phyloP scores from a whole-genome alignment of 1,140 invertebrate species.

The Paramacrobiotus metropolitanus region DNA sequence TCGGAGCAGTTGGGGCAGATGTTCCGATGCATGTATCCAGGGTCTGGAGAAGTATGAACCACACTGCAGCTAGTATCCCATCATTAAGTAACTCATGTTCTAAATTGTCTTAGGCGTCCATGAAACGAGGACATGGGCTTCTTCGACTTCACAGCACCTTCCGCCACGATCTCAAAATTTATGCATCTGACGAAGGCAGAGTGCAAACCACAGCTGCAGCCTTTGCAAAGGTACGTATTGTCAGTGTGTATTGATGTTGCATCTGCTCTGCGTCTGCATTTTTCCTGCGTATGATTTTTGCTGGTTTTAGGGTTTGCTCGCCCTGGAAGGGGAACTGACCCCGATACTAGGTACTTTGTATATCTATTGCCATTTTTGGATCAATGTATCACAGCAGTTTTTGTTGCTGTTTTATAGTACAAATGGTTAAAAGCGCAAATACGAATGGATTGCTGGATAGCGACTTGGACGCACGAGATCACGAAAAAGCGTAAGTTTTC shows the following conservation, averaged over 20 bases:
- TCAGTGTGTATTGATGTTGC: conserved; percentile 5
- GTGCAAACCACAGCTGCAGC: conserved; percentile 99
- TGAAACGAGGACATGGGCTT: conserved; percentile 70
- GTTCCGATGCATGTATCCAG: conserved; percentile 93
- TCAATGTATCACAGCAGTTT: too few species aligned
- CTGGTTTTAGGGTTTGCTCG: conserved; percentile 43
- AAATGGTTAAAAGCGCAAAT: conserved; percentile 99
- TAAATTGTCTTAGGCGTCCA: too few species aligned
- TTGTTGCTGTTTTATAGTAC: too few species aligned
- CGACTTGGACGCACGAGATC: conserved; percentile 45
- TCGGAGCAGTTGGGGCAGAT: conserved; percentile 91
- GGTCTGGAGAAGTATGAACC: conserved; percentile 14
- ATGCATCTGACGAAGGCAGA: conserved; percentile 92
- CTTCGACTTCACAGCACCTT: conserved; percentile 88
- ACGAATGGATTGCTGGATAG: conserved; percentile 94
- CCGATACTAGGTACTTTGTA: too few species aligned
- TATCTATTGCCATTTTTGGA: too few species aligned
- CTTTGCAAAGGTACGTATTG: conserved; percentile 61
- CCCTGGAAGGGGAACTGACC: conserved; percentile 88
- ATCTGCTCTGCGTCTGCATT: conserved; percentile 3
- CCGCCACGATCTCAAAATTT: conserved; percentile 95
- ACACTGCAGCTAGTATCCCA: conserved; percentile 8
- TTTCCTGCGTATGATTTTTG: conserved; percentile 3
- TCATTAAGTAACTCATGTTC: too few species aligned
- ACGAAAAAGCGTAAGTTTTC: conserved; percentile 22